These are phyloP conservation scores for Erpornis zantholeuca DNA, from an alignment of 2,113 vertebrate genomes.

Conservation along the genomic window DNA sequence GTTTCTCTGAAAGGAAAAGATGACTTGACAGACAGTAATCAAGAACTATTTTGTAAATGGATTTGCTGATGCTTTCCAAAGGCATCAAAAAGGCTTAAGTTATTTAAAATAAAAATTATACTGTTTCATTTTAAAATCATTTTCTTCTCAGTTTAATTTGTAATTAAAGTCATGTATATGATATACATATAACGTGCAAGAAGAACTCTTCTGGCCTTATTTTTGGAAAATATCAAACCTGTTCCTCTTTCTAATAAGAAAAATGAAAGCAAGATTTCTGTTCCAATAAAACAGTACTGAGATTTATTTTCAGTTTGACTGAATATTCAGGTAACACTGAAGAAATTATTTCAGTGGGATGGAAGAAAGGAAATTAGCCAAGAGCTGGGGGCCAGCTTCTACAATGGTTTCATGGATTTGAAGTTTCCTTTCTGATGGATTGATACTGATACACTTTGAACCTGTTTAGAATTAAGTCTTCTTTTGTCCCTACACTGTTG, in stretches of 20 bases:
- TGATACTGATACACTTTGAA: not conserved
- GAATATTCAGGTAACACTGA: not conserved
- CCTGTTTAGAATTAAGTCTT: not conserved
- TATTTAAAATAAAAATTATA: not conserved
- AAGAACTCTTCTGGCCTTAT: not conserved
- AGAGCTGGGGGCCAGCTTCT: not conserved
- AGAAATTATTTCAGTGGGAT: not conserved
- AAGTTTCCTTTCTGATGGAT: not conserved
- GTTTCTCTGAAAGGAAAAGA: not conserved
- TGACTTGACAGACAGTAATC: slow-evolving; percentile 3
- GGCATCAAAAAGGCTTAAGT: not conserved
- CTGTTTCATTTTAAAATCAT: not conserved
- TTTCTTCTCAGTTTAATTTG: not conserved
- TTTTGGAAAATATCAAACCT: not conserved
- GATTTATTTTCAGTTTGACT: not conserved
- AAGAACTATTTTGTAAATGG: not conserved
- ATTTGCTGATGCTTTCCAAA: not conserved
- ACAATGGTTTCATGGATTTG: not conserved
- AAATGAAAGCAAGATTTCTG: not conserved
- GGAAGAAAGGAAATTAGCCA: not conserved
- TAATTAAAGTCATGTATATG: not conserved
- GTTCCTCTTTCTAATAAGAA: not conserved
- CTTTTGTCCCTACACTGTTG: not conserved
- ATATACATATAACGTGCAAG: not conserved
- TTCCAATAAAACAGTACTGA: not conserved